Evolutionary conservation across 2,797 vertebrate species (phyloP).

Genomic region (Eupleurogrammus muticus): DNA sequence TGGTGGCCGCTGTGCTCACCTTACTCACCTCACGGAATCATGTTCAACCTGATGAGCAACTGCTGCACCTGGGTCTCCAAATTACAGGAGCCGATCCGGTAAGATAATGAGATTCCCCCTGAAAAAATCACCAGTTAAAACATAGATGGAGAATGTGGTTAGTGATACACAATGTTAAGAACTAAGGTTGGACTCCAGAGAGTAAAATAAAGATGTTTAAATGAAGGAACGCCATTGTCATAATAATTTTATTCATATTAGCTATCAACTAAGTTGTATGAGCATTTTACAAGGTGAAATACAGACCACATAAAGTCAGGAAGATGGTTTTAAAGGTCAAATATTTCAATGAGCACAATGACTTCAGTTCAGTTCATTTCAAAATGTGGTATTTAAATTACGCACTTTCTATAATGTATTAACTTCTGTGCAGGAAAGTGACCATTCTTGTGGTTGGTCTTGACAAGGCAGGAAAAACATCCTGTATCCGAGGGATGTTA

Average conservation of each 20-base stretch:
- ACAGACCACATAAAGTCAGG: background rate
- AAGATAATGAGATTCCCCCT: background rate
- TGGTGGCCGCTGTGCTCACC: conserved; percentile 83
- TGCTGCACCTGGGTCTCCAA: conserved; percentile 87
- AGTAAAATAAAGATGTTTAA: background rate
- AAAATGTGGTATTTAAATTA: background rate
- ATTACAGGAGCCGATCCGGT: conserved; percentile 87
- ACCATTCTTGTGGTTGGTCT: conserved; percentile 88
- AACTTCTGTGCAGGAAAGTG: conserved; percentile 79
- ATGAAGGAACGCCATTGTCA: no score
- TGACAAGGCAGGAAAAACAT: conserved; percentile 90
- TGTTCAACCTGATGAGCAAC: conserved; percentile 90
- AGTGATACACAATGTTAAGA: background rate
- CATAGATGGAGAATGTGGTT: background rate
- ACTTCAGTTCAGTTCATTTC: no score
- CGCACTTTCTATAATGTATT: background rate
- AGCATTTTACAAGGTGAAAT: no score
- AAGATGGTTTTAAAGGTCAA: no score
- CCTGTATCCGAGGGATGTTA: conserved; percentile 84
- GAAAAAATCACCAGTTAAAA: background rate
- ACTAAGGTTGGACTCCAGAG: background rate
- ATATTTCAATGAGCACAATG: no score
- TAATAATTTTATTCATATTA: no score
- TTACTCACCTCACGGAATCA: conserved; percentile 77
- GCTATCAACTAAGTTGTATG: no score